Conservation (phyloP, 2,888 invertebrate species). For the Aphrophora alni region DNA sequence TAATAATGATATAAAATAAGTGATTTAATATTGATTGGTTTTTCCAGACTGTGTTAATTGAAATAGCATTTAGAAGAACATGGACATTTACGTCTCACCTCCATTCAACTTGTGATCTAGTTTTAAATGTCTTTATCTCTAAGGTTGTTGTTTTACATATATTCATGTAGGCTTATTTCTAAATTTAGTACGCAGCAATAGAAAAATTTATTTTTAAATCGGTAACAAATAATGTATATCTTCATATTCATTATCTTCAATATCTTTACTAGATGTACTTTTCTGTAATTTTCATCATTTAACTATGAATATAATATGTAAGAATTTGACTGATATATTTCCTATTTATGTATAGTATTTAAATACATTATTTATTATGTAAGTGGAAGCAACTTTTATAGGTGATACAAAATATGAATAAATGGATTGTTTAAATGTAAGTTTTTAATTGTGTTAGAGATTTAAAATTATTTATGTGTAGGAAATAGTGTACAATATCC, state of each 20-base stretch:
- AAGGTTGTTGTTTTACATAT: neutral
- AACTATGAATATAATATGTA: neutral
- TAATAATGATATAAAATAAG: too few species aligned
- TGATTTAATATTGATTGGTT: too few species aligned
- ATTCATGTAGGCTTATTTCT: neutral
- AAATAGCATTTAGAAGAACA: neutral
- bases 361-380: neutral
- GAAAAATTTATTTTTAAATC: neutral
- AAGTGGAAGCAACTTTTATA: neutral
- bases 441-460: neutral
- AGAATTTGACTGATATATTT: neutral
- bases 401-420: neutral
- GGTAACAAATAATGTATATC: neutral
- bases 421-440: too few species aligned
- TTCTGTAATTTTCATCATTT: neutral
- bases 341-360: neutral
- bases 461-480: neutral
- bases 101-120: conserved; percentile 1
- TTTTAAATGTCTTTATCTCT: neutral
- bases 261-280: neutral
- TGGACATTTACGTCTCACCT: neutral
- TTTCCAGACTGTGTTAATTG: too few species aligned
- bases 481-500: neutral
- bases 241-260: neutral
- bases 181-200: neutral